phyloP scores from a whole-genome alignment of 2,113 vertebrate genomes.

The Montifringilla adamsi region DNA sequence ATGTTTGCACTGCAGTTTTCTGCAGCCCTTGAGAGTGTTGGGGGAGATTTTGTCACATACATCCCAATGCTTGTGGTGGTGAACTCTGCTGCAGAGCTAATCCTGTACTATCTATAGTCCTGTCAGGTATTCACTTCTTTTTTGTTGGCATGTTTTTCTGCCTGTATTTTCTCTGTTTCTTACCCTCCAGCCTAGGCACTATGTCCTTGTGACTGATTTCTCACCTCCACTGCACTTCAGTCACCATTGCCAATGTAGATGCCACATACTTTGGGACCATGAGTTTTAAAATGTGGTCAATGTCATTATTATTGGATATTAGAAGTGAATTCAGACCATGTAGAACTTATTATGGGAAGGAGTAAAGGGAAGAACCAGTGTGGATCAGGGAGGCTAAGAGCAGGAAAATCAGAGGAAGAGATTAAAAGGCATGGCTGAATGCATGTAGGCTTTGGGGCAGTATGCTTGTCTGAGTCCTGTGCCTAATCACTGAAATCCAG shows the following conservation, averaged over 20 bases:
- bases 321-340: not conserved
- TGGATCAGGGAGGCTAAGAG: not conserved
- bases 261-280: not conserved
- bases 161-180: not conserved
- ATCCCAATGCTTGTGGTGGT: not conserved
- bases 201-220: not conserved
- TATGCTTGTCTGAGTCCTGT: fast-evolving
- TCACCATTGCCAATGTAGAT: not conserved
- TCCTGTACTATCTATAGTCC: not conserved
- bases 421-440: not conserved
- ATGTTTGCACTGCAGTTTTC: not conserved
- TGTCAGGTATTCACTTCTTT: not conserved
- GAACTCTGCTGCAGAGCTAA: not conserved
- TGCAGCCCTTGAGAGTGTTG: not conserved
- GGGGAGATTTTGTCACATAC: not conserved
- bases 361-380: not conserved
- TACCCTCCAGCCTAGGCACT: not conserved
- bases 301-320: not conserved
- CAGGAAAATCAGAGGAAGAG: not conserved
- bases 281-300: not conserved
- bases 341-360: not conserved
- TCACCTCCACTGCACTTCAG: not conserved
- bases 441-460: not conserved
- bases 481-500: not conserved
- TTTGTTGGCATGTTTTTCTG: not conserved